A percentile compares a stretch with the other conserved stretches of the same genome.
Evolutionary conservation across 2,113 vertebrate species (phyloP).

Genomic region (Poeciliopsis occidentalis): DNA sequence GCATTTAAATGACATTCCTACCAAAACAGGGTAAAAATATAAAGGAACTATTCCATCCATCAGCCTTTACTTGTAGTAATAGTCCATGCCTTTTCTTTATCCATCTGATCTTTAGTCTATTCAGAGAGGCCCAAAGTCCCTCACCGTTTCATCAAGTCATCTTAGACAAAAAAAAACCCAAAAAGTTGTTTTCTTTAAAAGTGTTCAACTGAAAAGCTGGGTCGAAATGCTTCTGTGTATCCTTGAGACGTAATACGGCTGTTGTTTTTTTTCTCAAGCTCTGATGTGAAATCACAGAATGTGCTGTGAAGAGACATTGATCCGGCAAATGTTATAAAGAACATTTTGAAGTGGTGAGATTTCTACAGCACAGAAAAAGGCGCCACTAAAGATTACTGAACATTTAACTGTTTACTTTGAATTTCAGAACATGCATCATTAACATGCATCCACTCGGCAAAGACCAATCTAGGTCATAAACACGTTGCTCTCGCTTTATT

Average conservation of each 20-base stretch:
- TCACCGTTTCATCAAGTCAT: background rate
- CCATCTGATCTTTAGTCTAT: background rate
- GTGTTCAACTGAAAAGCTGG: conserved; percentile 4
- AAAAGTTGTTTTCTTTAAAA: conserved; percentile 1
- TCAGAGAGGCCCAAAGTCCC: background rate
- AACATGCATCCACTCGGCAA: background rate
- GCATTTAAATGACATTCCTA: background rate
- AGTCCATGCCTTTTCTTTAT: background rate
- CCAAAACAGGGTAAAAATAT: background rate
- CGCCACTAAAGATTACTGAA: conserved; percentile 13
- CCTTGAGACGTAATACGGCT: conserved; percentile 16
- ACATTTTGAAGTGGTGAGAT: conserved; percentile 21
- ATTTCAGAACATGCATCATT: background rate
- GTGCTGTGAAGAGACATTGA: conserved; percentile 17
- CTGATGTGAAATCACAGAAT: conserved; percentile 7
- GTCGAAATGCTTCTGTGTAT: conserved; percentile 2
- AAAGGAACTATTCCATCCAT: background rate
- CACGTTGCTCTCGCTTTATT: background rate
- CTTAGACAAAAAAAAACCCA: background rate
- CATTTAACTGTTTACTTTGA: background rate
- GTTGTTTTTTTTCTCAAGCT: background rate
- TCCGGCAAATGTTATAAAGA: conserved; percentile 15
- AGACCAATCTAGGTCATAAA: background rate
- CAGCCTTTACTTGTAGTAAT: background rate
- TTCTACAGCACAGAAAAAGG: conserved; percentile 14